Conservation (phyloP, 2,888 invertebrate genomes). For the Eulithis prunata region DNA sequence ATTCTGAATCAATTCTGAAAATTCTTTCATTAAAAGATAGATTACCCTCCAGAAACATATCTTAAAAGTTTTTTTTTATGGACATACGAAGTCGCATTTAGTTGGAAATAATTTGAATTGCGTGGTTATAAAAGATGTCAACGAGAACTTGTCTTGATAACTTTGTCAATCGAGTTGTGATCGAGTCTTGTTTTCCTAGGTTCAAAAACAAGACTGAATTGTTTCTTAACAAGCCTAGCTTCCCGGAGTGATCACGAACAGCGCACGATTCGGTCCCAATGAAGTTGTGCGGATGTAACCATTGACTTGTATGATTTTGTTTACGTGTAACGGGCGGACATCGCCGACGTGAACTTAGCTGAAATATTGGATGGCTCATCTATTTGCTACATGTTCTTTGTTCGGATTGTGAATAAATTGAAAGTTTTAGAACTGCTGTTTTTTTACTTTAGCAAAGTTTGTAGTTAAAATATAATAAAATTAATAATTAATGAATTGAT, state of each 20-base stretch:
- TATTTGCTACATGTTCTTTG: conserved; percentile 5
- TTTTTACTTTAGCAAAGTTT: no score
- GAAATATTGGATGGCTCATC: conserved; percentile 15
- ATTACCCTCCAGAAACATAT: no score
- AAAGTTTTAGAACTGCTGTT: not conserved
- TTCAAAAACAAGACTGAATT: conserved; percentile 23
- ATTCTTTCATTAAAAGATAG: no score
- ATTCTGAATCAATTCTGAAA: no score
- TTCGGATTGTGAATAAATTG: not conserved
- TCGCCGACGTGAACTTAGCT: conserved; percentile 13
- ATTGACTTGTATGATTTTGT: conserved; percentile 46
- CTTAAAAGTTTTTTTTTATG: no score
- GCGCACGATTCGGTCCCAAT: conserved; percentile 62
- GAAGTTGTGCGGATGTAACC: conserved; percentile 62
- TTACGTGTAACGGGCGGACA: conserved; percentile 43
- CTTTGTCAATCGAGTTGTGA: not conserved
- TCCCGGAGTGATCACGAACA: conserved; percentile 54
- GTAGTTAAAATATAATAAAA: no score
- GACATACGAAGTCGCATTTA: no score
- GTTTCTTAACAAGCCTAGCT: conserved; percentile 23
- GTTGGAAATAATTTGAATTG: no score
- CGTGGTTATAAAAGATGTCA: no score
- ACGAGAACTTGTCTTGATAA: not conserved
- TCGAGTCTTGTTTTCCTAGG: not conserved
- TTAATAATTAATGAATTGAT: no score